phyloP scores from a whole-genome alignment of 2,888 invertebrate species.

The Drosophila ezoana region DNA sequence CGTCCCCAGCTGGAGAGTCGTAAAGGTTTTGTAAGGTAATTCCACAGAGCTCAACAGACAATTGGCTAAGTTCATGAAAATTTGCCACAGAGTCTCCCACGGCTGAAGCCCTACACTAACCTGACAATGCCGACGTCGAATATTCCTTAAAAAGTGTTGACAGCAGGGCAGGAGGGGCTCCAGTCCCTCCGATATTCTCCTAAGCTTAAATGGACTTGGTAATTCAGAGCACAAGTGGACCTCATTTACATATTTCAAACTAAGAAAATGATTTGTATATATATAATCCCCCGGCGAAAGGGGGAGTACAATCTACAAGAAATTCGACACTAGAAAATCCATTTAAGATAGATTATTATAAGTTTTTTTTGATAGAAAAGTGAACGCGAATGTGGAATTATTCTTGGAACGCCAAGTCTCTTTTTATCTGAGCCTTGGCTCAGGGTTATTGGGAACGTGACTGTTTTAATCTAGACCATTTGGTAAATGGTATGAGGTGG shows the following conservation, averaged over 20 bases:
- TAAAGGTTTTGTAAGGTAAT: slow-evolving; percentile 47
- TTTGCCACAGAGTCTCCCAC: slow-evolving; percentile 40
- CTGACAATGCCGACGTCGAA: background rate
- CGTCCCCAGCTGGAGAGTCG: slow-evolving; percentile 31
- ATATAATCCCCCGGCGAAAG: no score
- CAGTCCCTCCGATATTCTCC: no score
- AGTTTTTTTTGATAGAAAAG: background rate
- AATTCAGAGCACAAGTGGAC: no score
- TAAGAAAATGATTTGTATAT: no score
- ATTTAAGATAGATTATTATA: no score
- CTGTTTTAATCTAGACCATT: slow-evolving; percentile 24
- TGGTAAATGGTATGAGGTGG: slow-evolving; percentile 26
- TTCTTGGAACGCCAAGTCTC: background rate
- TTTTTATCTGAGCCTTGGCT: slow-evolving; percentile 24
- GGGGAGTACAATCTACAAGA: no score
- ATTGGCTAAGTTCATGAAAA: slow-evolving; percentile 28
- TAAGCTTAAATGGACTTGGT: no score
- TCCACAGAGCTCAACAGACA: slow-evolving; percentile 33
- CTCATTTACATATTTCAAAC: no score
- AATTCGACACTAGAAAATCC: no score
- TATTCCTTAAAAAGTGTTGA: background rate
- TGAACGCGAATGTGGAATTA: background rate
- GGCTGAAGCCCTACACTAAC: slow-evolving; percentile 3
- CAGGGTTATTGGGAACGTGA: slow-evolving; percentile 33
- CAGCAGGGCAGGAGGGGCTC: no score